Percentiles rank a stretch among this genome's conserved stretches.
Evolutionary conservation across 2,113 vertebrate genomes (phyloP).

Genomic region (Oryctolagus cuniculus): DNA sequence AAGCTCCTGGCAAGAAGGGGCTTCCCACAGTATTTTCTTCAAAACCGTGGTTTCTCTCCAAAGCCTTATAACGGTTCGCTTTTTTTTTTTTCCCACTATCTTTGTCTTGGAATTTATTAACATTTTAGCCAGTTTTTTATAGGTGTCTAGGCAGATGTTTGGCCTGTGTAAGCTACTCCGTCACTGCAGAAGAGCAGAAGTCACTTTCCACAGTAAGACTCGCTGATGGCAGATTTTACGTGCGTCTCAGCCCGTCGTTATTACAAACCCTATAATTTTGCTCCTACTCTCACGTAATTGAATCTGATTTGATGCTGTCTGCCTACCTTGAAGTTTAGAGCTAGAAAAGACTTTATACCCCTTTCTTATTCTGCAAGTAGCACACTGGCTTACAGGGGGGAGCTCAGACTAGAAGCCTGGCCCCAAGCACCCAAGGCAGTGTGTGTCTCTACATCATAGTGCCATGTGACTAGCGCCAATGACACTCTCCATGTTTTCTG

Average conservation of each 20-base stretch:
- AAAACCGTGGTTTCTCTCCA: neutral
- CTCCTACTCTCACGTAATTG: neutral
- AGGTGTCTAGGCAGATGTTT: neutral
- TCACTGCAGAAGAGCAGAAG: neutral
- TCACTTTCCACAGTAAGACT: neutral
- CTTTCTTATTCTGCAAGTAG: conserved; percentile 29
- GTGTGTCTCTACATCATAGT: neutral
- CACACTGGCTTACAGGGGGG: neutral
- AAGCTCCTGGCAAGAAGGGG: neutral
- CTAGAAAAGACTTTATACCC: neutral
- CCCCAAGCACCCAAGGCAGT: too few species aligned
- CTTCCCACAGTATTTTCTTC: neutral
- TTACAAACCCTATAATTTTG: neutral
- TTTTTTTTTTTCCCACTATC: neutral
- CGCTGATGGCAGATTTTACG: neutral
- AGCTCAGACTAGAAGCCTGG: neutral
- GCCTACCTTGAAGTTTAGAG: neutral
- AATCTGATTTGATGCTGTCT: conserved; percentile 11
- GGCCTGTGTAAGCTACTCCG: neutral
- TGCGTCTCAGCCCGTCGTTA: neutral
- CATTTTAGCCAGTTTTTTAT: neutral
- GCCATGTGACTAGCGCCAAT: neutral
- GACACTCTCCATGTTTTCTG: neutral
- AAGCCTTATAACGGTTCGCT: neutral
- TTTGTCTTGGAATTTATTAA: neutral